Conservation (phyloP, 2,888 invertebrate species). For the Alsophila aescularia region DNA sequence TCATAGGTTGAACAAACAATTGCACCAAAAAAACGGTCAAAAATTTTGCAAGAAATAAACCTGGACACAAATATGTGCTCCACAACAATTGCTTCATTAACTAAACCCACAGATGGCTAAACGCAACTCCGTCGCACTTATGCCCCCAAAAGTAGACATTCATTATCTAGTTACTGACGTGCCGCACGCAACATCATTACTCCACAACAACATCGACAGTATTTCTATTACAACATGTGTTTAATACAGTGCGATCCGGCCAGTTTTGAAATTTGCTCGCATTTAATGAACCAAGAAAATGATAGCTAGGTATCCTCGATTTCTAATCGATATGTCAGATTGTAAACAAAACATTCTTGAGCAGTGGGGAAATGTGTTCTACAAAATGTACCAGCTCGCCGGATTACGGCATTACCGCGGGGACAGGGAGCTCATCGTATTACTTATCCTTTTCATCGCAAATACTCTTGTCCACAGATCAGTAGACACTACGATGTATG, state of each 20-base stretch:
- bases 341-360: slow-evolving; percentile 9
- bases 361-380: slow-evolving; percentile 4
- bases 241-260: slow-evolving; percentile 17
- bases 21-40: too few species aligned
- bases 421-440: too few species aligned
- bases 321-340: slow-evolving; percentile 21
- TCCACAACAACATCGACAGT: slow-evolving; percentile 11
- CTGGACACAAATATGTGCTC: too few species aligned
- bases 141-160: slow-evolving; percentile 8
- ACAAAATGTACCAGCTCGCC: too few species aligned
- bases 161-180: slow-evolving; percentile 1
- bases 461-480: too few species aligned
- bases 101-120: too few species aligned
- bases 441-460: too few species aligned
- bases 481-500: too few species aligned
- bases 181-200: slow-evolving; percentile 18
- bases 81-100: too few species aligned
- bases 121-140: background rate
- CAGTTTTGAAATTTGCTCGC: slow-evolving; percentile 29
- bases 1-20: too few species aligned
- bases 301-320: slow-evolving; percentile 28
- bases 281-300: slow-evolving; percentile 31
- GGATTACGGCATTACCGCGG: too few species aligned
- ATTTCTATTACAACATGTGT: slow-evolving; percentile 23
- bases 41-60: too few species aligned